phyloP scores from a whole-genome alignment of 2,113 vertebrate species.

The Cyprinus carpio region DNA sequence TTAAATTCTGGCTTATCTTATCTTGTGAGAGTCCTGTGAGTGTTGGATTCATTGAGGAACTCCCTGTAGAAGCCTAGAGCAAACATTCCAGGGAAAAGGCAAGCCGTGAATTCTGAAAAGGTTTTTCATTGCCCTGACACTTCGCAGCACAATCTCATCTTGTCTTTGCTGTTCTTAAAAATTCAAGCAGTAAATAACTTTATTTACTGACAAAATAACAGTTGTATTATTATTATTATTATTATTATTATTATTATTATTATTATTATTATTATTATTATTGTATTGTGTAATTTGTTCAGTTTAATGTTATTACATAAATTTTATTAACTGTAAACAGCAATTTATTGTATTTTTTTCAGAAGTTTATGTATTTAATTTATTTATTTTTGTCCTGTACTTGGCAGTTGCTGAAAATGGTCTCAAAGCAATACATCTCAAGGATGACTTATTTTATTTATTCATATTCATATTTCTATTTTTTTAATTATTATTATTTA shows the following conservation, averaged over 20 bases:
- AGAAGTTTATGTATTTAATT: too few species aligned
- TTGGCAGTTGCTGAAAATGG: too few species aligned
- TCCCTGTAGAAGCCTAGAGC: slow-evolving; percentile 42
- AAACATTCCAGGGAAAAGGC: slow-evolving; percentile 53
- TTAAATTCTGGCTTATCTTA: slow-evolving; percentile 55
- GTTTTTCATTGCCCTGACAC: slow-evolving; percentile 25
- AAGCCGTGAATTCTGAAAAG: slow-evolving; percentile 23
- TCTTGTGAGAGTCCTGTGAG: slow-evolving; percentile 36
- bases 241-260: not conserved
- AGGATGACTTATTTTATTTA: too few species aligned
- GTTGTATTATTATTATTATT: not conserved
- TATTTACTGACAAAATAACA: not conserved
- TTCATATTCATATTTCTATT: not conserved
- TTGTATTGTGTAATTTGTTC: not conserved
- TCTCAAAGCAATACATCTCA: too few species aligned
- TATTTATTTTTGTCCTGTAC: too few species aligned
- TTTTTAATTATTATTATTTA: too few species aligned
- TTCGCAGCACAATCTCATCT: slow-evolving; percentile 38
- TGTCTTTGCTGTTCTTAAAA: slow-evolving; percentile 36
- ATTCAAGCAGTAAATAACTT: slow-evolving; percentile 44
- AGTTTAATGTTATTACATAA: not conserved
- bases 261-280: not conserved
- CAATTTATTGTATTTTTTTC: too few species aligned
- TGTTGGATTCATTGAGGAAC: slow-evolving; percentile 37
- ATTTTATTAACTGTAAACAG: not conserved